Evolutionary conservation across 30 jellyfish, hydroid and myxozoan species (phyloP), one percentile per base, ranked within the genome.

Genomic region (Nemopilema nomurai): DNA sequence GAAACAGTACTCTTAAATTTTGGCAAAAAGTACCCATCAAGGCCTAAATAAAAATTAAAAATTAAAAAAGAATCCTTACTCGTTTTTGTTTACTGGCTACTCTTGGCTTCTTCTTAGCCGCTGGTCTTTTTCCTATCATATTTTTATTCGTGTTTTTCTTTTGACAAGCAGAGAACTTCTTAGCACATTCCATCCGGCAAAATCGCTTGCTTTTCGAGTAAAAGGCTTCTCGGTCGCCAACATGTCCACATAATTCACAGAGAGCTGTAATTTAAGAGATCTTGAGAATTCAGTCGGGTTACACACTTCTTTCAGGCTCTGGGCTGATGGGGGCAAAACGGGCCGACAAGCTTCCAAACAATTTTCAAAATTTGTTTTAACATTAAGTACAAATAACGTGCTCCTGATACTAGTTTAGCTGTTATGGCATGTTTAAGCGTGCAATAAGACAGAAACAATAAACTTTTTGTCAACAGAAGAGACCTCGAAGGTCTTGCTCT

Each of bases 181-280:
- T 92, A 6, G 98, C 94, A 77, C 98, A 92, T 72, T 92, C 98
- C 98, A 92, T 87, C 32, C 84, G 75, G 86, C 98, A 92, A 67
- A 92, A 92, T 33, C 97, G 67, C 77, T 92, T 92, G 67, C 98
- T 92, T 84, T 92, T 92, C 28, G 97, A 87, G 82, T 92, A 87
- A 69, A 92, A 92, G 18, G 51, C 49, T 62, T 92, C 96, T 52
- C 75, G 75, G 19, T 69, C 81, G 6, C 98, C 98, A 75, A 87
- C 66, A 57, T 73, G 75, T 0, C 97, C 96, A 62, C 98, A 92
- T 62, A 79, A 84, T 81, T 92, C 98, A 83, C 98, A 92, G 32
- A 62, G 84, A 9, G 90, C 97, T 91, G 73, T 22, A 90, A 85
- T 18, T 27, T 28, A 53, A 84, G 3, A 0, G 79, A 0, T n/a